Evolutionary conservation across 2,888 invertebrate species (phyloP), one percentile per base, ranked within the genome.

Genomic region (Trypoxylon attenuatum): DNA sequence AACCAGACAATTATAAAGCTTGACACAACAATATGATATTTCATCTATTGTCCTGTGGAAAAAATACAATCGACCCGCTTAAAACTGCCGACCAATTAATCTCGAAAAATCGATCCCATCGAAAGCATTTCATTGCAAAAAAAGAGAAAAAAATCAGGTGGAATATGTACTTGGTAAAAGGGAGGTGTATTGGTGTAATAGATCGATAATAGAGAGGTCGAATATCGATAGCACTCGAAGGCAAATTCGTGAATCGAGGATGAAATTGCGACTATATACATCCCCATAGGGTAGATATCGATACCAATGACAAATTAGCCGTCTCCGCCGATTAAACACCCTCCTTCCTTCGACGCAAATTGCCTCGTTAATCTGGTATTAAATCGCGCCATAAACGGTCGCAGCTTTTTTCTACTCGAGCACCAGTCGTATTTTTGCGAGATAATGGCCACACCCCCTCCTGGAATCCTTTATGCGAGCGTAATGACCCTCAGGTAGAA

Each of bases 281-380:
- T n/a, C n/a, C n/a, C n/a, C n/a, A n/a, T n/a, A n/a, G n/a, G n/a
- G n/a, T 70, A 66, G 65, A 62, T 68, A 75, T 79, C 76, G 76
- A 79, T 78, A 64, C 65, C 69, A 73, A 78, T 78, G 79, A 78
- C 80, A 78, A 78, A 79, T 78, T 79, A 71, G 78, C 67, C 69
- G 65, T 65, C 75, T 63, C 64, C 73, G 66, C 22, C 77, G 71
- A 75, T 79, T 73, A 75, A 79, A 74, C 69, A 75, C 62, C 69
- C 67, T 52, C 64, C 39, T 62, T 54, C 69, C 66, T 61, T 71
- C 61, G 69, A 77, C 71, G 78, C 61, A 76, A 76, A 76, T 77
- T 76, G 66, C 75, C 71, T 73, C 75, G 74, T 76, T 76, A 73
- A 77, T 71, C 70, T 71, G 70, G 64, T 77, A 78, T 80, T 79